Base-by-base conservation (phyloP, 2,797 vertebrate genomes). In the Echeneis naucrates region DNA sequence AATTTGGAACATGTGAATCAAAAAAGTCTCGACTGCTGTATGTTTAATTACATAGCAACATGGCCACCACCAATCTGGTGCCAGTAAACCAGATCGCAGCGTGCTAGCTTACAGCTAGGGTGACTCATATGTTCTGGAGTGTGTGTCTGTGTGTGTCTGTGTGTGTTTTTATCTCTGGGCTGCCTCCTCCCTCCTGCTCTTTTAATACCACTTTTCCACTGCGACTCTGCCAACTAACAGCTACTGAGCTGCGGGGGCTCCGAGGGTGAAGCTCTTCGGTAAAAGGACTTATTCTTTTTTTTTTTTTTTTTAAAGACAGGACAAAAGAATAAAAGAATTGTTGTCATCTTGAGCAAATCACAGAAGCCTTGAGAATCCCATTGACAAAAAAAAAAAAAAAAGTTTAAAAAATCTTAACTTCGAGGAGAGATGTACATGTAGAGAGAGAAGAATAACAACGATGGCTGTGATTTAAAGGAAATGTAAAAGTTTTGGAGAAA, bases 11-110 rank as follows among this genome's bases (percentile, higher is more conserved):
- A 77, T 71, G 40, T 82, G 83, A 89, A 69, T 71, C 72, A 53
- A 10, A 67, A 10, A 67, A 30, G 68, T 69, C 64, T 35, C 19
- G 56, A 61, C 81, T 63, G 75, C 78, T 77, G 62, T 58, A 78
- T 52, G 66, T 84, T 83, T 91, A 91, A 90, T 91, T 84, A 88
- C 86, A 92, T 85, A 83, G 91, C 83, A 91, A 91, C 91, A 87
- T 35, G 75, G 78, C 78, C 78, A 67, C 81, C 64, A 16, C 37
- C 65, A 4, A 1, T 3, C 16, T 12, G 47, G 63, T 75, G 88
- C 81, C 88, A 86, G 81, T 4, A 61, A 66, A 70, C 52, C 23
- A n/a, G 23, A 72, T 64, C 2, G 63, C 66, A 27, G 72, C 66
- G 4, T 32, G 72, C 79, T 37, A 38, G 80, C 72, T 71, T 17